Base-by-base conservation (phyloP, 1,140 invertebrate genomes). In the Drosophila ficusphila region DNA sequence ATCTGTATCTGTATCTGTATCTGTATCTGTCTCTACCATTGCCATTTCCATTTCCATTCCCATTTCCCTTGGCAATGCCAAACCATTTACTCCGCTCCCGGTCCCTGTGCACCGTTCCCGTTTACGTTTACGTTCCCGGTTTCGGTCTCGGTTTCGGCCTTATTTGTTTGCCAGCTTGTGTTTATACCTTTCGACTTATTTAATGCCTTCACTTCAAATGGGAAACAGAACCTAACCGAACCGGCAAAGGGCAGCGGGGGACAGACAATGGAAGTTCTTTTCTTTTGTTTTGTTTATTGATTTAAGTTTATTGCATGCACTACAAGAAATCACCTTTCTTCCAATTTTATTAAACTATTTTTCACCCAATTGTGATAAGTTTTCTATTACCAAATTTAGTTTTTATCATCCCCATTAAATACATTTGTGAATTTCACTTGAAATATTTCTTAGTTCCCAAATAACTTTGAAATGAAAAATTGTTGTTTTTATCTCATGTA, bases 121-220 rank as follows among this genome's bases (percentile, higher is more conserved):
- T n/a, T n/a, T n/a, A n/a, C 64, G 23, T n/a, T n/a, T 19, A 36
- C 56, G 34, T 18, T 33, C 11, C n/a, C 31, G 3, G 14, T 31
- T 27, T 38, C 47, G 56, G 29, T 34, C 51, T 57, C 25, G 12
- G 61, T 44, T 36, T 52, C 42, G 77, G 39, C 46, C 70, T 33
- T 85, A 86, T 85, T 85, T 79, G 81, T 86, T 85, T 85, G 81
- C 76, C 65, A 62, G 76, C 60, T 62, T 83, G 76, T 85, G 76
- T 85, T 85, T 85, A 85, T 83, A 83, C 79, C 79, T 83, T 82
- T 82, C 77, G 82, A 77, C 76, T 81, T 79, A 77, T 79, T 89
- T 85, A 79, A 70, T 89, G 85, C 76, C 76, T 76, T 85, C 76
- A 75, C 76, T 77, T 86, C 67, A 88, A 81, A 81, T 88, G 81